Percentiles rank a stretch among this genome's conserved stretches.
These are phyloP conservation scores for Mungos mungo DNA, from an alignment of 2,113 vertebrate species.

Conservation along the genomic window DNA sequence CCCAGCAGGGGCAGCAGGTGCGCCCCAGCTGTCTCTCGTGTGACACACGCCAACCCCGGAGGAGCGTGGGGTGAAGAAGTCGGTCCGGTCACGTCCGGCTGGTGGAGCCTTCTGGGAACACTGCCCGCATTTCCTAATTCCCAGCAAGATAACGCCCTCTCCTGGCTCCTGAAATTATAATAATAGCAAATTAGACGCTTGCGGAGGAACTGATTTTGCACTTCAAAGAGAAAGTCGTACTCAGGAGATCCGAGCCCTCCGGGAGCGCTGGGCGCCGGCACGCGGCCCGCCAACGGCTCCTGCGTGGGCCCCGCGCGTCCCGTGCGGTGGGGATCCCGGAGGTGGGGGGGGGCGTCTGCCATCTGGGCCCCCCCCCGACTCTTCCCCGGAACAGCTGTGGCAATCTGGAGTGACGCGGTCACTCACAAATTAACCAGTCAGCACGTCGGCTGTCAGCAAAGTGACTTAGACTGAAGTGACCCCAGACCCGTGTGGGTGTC, in stretches of 20 bases:
- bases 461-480: background rate
- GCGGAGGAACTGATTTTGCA: background rate
- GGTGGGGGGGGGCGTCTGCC: no score
- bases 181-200: background rate
- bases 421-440: background rate
- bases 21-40: background rate
- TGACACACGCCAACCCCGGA: rapidly evolving
- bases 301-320: no score
- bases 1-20: rapidly evolving
- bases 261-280: no score
- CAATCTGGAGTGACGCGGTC: background rate
- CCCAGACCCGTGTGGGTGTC: background rate
- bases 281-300: rapidly evolving
- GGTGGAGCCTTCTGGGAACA: rapidly evolving
- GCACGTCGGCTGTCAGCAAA: background rate
- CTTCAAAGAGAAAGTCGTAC: background rate
- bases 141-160: rapidly evolving
- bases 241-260: rapidly evolving
- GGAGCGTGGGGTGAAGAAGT: rapidly evolving
- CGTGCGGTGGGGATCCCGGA: rapidly evolving
- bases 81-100: rapidly evolving
- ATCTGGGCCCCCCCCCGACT: rapidly evolving
- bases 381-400: background rate
- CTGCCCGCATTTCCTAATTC: rapidly evolving
- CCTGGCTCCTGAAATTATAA: background rate